Evolutionary conservation across 2,797 vertebrate genomes (phyloP).

Genomic region (Sebastes baramenuke): DNA sequence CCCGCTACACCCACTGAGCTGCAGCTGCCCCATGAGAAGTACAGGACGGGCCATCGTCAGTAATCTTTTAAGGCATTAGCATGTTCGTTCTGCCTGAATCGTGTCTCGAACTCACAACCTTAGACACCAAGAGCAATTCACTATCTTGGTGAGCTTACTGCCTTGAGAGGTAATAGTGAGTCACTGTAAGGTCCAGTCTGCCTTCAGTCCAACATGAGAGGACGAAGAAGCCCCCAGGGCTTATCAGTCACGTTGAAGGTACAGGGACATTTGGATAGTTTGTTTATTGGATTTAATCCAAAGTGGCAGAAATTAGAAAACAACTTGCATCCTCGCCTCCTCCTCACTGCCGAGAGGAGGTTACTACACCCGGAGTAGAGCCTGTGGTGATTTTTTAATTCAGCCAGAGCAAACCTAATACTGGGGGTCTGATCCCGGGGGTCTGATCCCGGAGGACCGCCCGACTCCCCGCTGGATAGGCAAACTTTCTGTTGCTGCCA

Average conservation of each 20-base stretch:
- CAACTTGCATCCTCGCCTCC: too few relatives aligned
- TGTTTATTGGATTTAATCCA: background rate
- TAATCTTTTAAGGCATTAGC: too few relatives aligned
- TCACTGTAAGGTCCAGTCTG: background rate
- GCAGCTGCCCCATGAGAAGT: too few relatives aligned
- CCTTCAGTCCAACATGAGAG: background rate
- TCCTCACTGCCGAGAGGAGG: background rate
- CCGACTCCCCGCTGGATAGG: background rate
- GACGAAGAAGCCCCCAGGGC: background rate
- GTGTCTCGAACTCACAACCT: too few relatives aligned
- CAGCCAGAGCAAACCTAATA: too few relatives aligned
- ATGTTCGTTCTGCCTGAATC: too few relatives aligned
- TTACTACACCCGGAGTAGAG: background rate
- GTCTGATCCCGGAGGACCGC: background rate
- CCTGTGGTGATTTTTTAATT: too few relatives aligned
- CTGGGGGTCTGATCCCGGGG: background rate
- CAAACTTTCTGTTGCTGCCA: background rate
- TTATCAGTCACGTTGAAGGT: background rate
- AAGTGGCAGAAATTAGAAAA: background rate
- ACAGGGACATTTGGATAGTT: background rate
- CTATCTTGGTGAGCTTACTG: too few relatives aligned
- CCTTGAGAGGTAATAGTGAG: background rate
- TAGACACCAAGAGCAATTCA: too few relatives aligned
- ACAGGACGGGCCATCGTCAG: too few relatives aligned
- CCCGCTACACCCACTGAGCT: too few relatives aligned